Evolutionary conservation across 2,113 vertebrate genomes (phyloP).

Genomic region (Athene cunicularia): DNA sequence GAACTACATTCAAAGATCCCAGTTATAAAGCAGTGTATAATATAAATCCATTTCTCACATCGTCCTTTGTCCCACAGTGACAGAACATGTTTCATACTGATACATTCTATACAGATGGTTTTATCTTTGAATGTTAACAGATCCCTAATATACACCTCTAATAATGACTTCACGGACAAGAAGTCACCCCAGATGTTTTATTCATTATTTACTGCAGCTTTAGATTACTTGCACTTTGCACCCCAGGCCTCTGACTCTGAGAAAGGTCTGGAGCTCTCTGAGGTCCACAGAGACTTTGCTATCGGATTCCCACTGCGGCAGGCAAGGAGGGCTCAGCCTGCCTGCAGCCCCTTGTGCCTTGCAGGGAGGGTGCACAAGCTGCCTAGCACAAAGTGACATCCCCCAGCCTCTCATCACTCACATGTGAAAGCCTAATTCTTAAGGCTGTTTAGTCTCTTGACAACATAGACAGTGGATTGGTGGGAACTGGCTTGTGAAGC

Average conservation of each 20-base stretch:
- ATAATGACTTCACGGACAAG: neutral
- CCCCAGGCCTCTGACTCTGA: neutral
- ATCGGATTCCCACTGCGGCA: neutral
- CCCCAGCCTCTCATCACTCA: neutral
- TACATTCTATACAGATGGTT: neutral
- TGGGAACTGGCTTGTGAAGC: neutral
- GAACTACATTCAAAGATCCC: neutral
- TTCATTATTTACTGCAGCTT: neutral
- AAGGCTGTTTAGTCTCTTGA: neutral
- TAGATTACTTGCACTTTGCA: neutral
- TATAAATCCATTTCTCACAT: neutral
- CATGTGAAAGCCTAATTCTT: neutral
- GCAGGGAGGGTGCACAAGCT: neutral
- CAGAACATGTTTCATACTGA: neutral
- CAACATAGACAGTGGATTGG: accelerated
- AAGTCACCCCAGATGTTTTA: neutral
- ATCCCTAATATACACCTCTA: neutral
- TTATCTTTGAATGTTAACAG: neutral
- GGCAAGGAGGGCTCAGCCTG: neutral
- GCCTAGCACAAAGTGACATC: neutral
- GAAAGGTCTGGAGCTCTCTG: neutral
- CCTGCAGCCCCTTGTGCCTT: neutral
- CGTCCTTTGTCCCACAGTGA: neutral
- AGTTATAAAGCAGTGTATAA: neutral
- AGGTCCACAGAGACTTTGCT: neutral